phyloP scores from a whole-genome alignment of 2,797 vertebrate genomes.

The Hipposideros larvatus region DNA sequence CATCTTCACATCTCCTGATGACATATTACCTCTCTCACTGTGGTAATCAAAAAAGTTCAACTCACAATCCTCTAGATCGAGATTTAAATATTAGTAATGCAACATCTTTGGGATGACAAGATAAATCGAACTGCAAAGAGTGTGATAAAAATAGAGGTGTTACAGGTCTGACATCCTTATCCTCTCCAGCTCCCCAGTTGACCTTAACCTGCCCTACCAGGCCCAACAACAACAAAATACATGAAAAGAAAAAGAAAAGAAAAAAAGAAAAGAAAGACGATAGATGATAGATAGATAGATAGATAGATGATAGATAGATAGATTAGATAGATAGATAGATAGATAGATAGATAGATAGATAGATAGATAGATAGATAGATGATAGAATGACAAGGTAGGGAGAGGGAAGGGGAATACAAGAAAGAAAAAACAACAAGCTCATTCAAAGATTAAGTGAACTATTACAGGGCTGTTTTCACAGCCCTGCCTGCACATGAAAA shows the following conservation, averaged over 20 bases:
- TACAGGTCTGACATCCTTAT: background rate
- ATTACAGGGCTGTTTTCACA: background rate
- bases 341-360: too few relatives aligned
- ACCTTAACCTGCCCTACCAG: too few relatives aligned
- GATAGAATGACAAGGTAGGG: too few relatives aligned
- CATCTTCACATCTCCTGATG: background rate
- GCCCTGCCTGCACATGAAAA: rapidly evolving
- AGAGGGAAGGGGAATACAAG: too few relatives aligned
- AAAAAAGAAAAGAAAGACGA: too few relatives aligned
- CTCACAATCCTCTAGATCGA: background rate
- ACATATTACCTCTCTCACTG: background rate
- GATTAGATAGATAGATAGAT: too few relatives aligned
- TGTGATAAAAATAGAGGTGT: background rate
- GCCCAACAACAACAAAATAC: background rate
- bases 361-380: too few relatives aligned
- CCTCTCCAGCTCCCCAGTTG: background rate
- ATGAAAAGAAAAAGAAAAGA: background rate
- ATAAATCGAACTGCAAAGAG: background rate
- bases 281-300: too few relatives aligned
- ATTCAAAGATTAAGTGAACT: background rate
- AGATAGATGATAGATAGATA: too few relatives aligned
- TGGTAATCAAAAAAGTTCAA: slow-evolving; percentile 21
- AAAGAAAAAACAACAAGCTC: background rate
- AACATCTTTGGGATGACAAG: slow-evolving; percentile 11
- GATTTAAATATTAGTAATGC: background rate